A percentile compares a stretch with the other conserved stretches of the same genome.
phyloP scores from a whole-genome alignment of 2,888 invertebrate genomes.

The Cheilosia impressa region DNA sequence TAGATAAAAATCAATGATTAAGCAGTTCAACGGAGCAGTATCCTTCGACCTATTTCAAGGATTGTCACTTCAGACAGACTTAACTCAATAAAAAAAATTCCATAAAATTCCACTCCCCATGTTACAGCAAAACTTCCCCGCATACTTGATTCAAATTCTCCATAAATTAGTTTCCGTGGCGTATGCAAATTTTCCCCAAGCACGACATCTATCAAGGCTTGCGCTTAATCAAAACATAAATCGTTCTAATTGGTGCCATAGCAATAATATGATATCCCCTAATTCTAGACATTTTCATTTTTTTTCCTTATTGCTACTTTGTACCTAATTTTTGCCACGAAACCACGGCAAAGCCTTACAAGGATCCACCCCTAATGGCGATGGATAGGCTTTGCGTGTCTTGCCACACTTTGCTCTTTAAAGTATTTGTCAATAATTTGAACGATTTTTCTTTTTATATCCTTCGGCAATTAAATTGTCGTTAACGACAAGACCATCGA shows the following conservation, averaged over 20 bases:
- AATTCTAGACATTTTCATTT: slow-evolving; percentile 20
- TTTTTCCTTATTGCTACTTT: slow-evolving; percentile 10
- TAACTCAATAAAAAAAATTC: neutral
- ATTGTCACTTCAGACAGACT: neutral
- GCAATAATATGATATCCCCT: slow-evolving; percentile 33
- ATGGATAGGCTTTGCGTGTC: slow-evolving; percentile 51
- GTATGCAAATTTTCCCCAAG: slow-evolving; percentile 34
- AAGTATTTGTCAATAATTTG: slow-evolving; percentile 41
- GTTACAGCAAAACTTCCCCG: neutral
- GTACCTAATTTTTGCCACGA: slow-evolving; percentile 1
- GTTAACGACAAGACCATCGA: slow-evolving; percentile 15
- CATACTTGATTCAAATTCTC: slow-evolving; percentile 1
- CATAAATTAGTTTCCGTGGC: neutral
- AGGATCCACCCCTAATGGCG: slow-evolving; percentile 20
- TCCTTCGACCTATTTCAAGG: neutral
- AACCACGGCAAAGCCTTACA: slow-evolving; percentile 1
- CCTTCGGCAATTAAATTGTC: slow-evolving; percentile 20
- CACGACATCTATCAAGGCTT: slow-evolving; percentile 44
- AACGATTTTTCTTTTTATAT: slow-evolving; percentile 2
- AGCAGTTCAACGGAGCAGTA: neutral
- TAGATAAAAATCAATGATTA: neutral
- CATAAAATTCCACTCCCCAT: neutral
- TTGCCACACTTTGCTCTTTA: slow-evolving; percentile 43
- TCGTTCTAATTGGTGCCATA: slow-evolving; percentile 60
- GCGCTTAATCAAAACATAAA: slow-evolving; percentile 61